Evolutionary conservation across 1,140 invertebrate genomes (phyloP).

Genomic region (Cylas formicarius): DNA sequence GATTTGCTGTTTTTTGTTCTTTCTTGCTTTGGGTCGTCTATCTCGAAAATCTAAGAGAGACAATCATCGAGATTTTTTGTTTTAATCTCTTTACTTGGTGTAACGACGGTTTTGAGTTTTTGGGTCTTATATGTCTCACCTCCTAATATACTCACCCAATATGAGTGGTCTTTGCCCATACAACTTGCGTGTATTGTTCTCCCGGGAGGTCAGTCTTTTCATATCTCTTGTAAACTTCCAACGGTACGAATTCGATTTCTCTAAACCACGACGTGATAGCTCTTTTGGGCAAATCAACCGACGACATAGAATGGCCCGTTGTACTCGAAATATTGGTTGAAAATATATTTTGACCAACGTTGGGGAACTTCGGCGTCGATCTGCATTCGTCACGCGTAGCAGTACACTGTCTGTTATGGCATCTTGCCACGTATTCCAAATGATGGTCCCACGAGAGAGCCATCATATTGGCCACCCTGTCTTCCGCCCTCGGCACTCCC

Average conservation of each 20-base stretch:
- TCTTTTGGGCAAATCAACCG: not conserved
- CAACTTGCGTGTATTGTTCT: conserved; percentile 10
- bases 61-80: not conserved
- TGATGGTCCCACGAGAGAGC: conserved; percentile 12
- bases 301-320: not conserved
- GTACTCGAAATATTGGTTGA: not conserved
- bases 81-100: no score
- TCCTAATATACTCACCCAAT: conserved; percentile 12
- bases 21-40: conserved; percentile 6
- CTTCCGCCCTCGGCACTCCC: not conserved
- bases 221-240: conserved; percentile 3
- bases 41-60: conserved; percentile 1
- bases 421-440: conserved; percentile 13
- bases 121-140: no score
- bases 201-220: not conserved
- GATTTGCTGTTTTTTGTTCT: not conserved
- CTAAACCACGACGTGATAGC: conserved; percentile 4
- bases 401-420: conserved; percentile 12
- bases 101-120: no score
- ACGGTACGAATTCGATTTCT: conserved; percentile 4
- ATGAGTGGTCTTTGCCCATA: conserved; percentile 7
- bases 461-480: conserved; percentile 8
- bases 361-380: conserved; percentile 2
- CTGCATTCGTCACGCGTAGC: conserved; percentile 9
- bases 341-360: conserved; percentile 14